Evolutionary conservation across 92 coral and sea anemone species (phyloP).

Genomic region (Palythoa caribaeorum): DNA sequence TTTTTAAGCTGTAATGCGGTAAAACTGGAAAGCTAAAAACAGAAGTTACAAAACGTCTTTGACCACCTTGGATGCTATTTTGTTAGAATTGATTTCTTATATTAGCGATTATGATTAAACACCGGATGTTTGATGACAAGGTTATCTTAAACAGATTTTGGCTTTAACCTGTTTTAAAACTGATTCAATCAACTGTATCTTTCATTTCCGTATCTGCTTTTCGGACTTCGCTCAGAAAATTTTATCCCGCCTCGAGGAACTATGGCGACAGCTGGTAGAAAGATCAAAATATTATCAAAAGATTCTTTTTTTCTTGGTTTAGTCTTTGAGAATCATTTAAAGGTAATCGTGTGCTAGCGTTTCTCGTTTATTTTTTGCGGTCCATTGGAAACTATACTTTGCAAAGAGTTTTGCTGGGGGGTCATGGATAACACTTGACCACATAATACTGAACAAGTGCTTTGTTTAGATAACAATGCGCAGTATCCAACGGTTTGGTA

Average conservation of each 20-base stretch:
- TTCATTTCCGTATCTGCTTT: slow-evolving; percentile 42
- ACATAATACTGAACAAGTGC: slow-evolving; percentile 3
- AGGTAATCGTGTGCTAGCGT: neutral
- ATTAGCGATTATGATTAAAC: slow-evolving; percentile 5
- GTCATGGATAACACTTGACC: slow-evolving; percentile 38
- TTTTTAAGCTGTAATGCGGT: neutral
- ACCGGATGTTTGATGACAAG: slow-evolving; percentile 34
- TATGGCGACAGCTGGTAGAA: neutral
- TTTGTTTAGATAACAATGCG: slow-evolving; percentile 28
- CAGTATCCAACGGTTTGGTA: slow-evolving; percentile 5
- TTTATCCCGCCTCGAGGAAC: slow-evolving; percentile 13
- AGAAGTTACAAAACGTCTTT: neutral
- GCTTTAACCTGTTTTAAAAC: slow-evolving; percentile 25
- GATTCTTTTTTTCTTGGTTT: neutral
- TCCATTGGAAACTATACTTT: slow-evolving; percentile 41
- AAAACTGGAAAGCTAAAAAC: neutral
- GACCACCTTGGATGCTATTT: slow-evolving; percentile 13
- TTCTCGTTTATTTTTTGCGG: slow-evolving; percentile 37
- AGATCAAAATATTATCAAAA: neutral
- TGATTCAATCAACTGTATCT: slow-evolving; percentile 17
- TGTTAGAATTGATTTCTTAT: neutral
- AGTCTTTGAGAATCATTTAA: neutral
- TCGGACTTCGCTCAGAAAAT: slow-evolving; percentile 13
- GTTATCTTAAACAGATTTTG: slow-evolving; percentile 48
- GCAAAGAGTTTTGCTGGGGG: slow-evolving; percentile 22